Conservation (phyloP, 2,113 vertebrate genomes). For the Phaethon lepturus region DNA sequence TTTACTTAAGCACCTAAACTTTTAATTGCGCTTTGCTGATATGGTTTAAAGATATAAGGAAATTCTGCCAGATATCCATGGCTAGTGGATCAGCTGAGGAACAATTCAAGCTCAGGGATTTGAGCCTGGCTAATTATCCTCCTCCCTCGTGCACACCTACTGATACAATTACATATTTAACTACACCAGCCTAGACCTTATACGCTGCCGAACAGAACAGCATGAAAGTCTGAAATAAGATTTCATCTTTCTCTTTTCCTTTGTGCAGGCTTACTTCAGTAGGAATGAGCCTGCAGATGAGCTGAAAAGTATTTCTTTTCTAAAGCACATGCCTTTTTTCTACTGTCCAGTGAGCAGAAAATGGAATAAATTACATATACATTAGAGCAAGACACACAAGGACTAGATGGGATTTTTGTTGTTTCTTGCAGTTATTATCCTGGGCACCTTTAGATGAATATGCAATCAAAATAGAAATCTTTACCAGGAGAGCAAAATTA, state of each 20-base stretch:
- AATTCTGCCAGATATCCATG: background rate
- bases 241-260: background rate
- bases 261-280: background rate
- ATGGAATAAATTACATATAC: background rate
- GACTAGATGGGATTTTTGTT: background rate
- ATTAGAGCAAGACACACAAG: background rate
- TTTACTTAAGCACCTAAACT: background rate
- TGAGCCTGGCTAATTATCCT: background rate
- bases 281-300: background rate
- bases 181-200: background rate
- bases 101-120: background rate
- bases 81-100: background rate
- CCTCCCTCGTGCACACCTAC: background rate
- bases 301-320: background rate
- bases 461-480: slow-evolving; percentile 17
- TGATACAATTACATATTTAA: background rate
- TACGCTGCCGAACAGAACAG: background rate
- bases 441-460: background rate
- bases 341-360: background rate
- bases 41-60: background rate
- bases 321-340: background rate
- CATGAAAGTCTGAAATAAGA: background rate
- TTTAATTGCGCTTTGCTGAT: background rate
- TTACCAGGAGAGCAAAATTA: slow-evolving; percentile 31
- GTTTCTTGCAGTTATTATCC: slow-evolving; percentile 7